A percentile compares a stretch with the other conserved stretches of the same genome.
phyloP scores from a whole-genome alignment of 1,140 invertebrate species.

The Frieseomelitta varia region DNA sequence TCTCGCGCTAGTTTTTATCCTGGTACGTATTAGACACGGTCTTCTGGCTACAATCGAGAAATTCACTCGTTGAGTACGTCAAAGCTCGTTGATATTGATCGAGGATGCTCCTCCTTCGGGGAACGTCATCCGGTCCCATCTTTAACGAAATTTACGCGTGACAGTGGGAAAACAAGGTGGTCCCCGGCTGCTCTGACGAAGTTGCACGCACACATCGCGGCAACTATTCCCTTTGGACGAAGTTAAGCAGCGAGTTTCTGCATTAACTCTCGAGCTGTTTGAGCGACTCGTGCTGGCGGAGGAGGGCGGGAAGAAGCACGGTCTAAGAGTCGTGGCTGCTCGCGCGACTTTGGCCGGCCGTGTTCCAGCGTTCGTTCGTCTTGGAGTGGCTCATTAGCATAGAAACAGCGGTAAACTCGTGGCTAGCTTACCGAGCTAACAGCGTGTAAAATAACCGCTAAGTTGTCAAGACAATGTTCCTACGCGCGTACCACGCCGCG shows the following conservation, averaged over 20 bases:
- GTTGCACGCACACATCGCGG: slow-evolving; percentile 46
- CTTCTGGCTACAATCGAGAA: neutral
- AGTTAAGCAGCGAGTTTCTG: slow-evolving; percentile 41
- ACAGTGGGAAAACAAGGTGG: neutral
- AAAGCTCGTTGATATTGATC: neutral
- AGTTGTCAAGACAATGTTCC: slow-evolving; percentile 81
- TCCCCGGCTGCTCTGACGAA: neutral
- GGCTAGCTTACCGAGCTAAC: slow-evolving; percentile 81
- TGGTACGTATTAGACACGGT: no score
- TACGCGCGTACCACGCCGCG: slow-evolving; percentile 49
- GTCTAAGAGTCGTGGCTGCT: neutral
- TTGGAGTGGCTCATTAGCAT: slow-evolving; percentile 78
- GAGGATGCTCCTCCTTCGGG: neutral
- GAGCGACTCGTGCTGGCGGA: neutral
- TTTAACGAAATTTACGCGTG: neutral
- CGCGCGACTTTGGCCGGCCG: slow-evolving; percentile 22
- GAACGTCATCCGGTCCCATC: neutral
- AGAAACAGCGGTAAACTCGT: slow-evolving; percentile 80
- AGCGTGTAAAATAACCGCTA: slow-evolving; percentile 83
- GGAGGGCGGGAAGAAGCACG: neutral
- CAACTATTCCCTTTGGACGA: slow-evolving; percentile 47
- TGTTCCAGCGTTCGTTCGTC: slow-evolving; percentile 44
- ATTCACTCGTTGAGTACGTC: neutral
- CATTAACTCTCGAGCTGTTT: slow-evolving; percentile 52
- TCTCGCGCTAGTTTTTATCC: no score